A percentile compares a stretch with the other conserved stretches of the same genome.
These are phyloP conservation scores for Labeo calbasu DNA, from an alignment of 2,797 vertebrate species.

Conservation along the genomic window DNA sequence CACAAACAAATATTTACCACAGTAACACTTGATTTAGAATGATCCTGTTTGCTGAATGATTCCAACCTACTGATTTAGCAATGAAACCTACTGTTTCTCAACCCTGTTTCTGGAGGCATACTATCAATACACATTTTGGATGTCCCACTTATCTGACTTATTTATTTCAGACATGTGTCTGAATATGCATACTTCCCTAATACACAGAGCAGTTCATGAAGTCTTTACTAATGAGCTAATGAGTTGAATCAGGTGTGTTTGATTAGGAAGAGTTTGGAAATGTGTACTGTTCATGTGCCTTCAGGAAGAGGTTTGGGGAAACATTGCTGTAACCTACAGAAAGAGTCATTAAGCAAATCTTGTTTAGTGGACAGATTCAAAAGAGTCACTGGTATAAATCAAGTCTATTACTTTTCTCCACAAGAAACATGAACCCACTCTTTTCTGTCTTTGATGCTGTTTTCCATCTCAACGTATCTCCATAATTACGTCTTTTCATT, in stretches of 20 bases:
- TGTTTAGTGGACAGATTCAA: neutral
- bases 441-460: constrained; percentile 47
- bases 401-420: constrained; percentile 17
- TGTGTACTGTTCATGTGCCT: neutral
- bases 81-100: neutral
- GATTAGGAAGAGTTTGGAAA: neutral
- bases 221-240: neutral
- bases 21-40: neutral
- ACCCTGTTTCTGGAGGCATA: neutral
- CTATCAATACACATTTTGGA: neutral
- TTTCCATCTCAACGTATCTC: constrained; percentile 38
- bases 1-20: neutral
- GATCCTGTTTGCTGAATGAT: neutral
- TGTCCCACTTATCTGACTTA: neutral
- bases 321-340: neutral
- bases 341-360: neutral
- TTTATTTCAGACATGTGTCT: neutral
- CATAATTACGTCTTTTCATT: neutral
- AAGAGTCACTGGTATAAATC: constrained; percentile 9
- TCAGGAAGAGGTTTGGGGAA: neutral
- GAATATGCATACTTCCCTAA: neutral
- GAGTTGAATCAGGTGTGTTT: neutral
- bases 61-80: neutral
- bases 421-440: neutral
- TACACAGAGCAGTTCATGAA: neutral